Evolutionary conservation across 2,797 vertebrate species (phyloP).

Genomic region (Cyclura pinguis): DNA sequence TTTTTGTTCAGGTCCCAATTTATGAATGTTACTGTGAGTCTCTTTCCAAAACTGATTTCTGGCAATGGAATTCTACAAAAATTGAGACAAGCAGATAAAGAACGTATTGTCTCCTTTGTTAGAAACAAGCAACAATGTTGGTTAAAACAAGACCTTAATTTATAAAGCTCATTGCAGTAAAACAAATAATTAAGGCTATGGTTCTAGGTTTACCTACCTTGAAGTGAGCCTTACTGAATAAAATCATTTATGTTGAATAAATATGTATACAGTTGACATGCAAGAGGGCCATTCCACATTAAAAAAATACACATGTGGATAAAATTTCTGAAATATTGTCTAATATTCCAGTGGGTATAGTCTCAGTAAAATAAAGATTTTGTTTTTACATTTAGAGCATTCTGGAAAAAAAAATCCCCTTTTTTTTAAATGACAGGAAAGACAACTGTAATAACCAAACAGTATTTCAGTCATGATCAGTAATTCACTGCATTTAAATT

Average conservation of each 20-base stretch:
- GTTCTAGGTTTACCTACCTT: no score
- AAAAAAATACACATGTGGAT: not conserved
- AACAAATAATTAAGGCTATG: no score
- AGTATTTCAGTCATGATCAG: conserved; percentile 19
- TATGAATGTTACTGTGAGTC: not conserved
- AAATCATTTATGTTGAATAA: no score
- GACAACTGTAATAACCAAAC: not conserved
- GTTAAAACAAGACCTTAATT: not conserved
- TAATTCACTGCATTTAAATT: not conserved
- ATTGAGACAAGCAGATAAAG: conserved; percentile 13
- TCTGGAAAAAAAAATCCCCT: not conserved
- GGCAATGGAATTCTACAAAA: accelerated
- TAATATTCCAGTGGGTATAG: conserved; percentile 21
- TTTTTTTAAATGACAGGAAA: not conserved
- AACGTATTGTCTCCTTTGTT: not conserved
- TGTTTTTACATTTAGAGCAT: not conserved
- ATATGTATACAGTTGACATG: conserved; percentile 7
- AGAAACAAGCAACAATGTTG: not conserved
- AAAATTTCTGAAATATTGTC: conserved; percentile 9
- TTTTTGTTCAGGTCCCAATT: not conserved
- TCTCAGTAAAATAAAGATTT: not conserved
- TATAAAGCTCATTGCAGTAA: not conserved
- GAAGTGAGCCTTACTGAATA: no score
- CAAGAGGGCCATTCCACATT: not conserved
- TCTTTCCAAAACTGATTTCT: not conserved